Evolutionary conservation across 2,888 invertebrate species (phyloP).

Genomic region (Ennomos fuscantarius): DNA sequence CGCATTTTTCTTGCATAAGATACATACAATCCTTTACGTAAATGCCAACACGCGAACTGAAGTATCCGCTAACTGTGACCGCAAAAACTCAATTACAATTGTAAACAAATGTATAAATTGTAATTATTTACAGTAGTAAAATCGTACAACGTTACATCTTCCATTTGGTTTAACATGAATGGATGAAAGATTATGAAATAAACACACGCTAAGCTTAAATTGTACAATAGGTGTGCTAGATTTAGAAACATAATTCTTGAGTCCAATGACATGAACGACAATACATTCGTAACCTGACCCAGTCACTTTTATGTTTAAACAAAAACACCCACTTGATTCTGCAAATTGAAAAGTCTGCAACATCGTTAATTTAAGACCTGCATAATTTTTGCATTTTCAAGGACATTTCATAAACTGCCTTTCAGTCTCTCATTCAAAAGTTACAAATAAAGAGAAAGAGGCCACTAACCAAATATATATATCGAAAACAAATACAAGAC

Average conservation of each 20-base stretch:
- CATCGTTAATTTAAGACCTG: too few species aligned
- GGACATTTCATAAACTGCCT: too few species aligned
- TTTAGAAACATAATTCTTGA: constrained; percentile 3
- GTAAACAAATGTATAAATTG: constrained; percentile 17
- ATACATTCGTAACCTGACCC: neutral
- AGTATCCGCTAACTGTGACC: constrained; percentile 16
- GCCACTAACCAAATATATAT: neutral
- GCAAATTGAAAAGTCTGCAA: too few species aligned
- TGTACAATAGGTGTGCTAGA: neutral
- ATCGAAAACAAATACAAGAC: neutral
- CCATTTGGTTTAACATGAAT: constrained; percentile 11
- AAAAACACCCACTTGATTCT: neutral
- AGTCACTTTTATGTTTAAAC: neutral
- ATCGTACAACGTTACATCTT: constrained; percentile 20
- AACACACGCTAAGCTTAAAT: constrained; percentile 13
- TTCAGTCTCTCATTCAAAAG: too few species aligned
- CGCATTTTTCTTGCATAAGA: constrained; percentile 20
- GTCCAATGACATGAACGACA: neutral
- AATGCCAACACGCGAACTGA: constrained; percentile 16
- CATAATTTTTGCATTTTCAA: too few species aligned
- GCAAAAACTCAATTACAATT: constrained; percentile 23
- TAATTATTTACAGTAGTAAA: constrained; percentile 13
- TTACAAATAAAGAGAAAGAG: neutral
- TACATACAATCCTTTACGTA: constrained; percentile 23
- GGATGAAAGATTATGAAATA: constrained; percentile 14